Conservation (phyloP, 2,797 vertebrate genomes). For the Chrysocyon brachyurus region DNA sequence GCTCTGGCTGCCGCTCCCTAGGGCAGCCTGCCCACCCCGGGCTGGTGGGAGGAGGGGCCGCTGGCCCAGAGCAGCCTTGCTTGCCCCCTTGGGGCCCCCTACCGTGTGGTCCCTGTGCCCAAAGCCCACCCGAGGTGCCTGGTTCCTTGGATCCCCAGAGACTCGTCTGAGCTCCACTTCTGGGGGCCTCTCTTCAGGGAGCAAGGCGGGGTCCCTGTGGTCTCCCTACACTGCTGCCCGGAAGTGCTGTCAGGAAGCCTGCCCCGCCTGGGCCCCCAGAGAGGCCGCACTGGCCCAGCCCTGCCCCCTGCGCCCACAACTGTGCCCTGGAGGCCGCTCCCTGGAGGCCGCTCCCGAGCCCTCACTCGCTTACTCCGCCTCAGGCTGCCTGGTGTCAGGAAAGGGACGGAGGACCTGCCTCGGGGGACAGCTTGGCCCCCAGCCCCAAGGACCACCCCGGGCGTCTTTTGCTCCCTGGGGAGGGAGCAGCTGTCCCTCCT, state of each 20-base stretch:
- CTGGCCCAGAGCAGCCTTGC: neutral
- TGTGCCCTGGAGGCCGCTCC: neutral
- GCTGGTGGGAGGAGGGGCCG: neutral
- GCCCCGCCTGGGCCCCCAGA: neutral
- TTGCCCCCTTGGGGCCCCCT: neutral
- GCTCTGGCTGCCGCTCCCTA: too few relatives aligned
- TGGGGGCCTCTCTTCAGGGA: neutral
- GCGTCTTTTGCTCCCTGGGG: too few relatives aligned
- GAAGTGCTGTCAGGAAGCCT: neutral
- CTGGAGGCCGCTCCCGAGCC: neutral
- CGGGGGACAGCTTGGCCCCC: neutral
- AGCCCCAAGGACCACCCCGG: neutral
- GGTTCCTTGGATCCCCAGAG: neutral
- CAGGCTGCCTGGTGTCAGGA: neutral
- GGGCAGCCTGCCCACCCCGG: neutral
- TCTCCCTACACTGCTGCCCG: neutral
- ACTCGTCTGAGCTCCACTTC: neutral
- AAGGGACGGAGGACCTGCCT: neutral
- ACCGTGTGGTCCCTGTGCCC: neutral
- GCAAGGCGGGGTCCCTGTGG: neutral
- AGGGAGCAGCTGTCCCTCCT: neutral
- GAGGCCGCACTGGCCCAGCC: neutral
- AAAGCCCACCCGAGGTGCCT: neutral
- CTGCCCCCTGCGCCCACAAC: accelerated
- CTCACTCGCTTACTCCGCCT: neutral